A percentile compares a stretch with the other conserved stretches of the same genome.
These are phyloP conservation scores for Malaclemys terrapin DNA, from an alignment of 2,113 vertebrate genomes.

Conservation along the genomic window DNA sequence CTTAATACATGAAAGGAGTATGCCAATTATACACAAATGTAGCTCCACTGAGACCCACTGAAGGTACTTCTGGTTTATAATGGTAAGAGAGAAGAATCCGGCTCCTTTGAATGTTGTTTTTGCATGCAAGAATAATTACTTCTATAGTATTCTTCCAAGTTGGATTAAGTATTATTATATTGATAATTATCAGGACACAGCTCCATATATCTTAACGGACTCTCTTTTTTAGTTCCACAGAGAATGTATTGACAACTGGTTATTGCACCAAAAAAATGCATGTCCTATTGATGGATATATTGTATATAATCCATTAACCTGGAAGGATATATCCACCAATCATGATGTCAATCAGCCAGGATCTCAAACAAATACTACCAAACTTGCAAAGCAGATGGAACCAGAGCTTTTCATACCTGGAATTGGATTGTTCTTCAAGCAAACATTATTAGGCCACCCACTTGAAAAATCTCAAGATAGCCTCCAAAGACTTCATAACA, in stretches of 20 bases:
- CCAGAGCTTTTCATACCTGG: conserved; percentile 76
- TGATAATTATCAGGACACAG: not conserved
- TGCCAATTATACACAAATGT: not conserved
- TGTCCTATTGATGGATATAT: conserved; percentile 81
- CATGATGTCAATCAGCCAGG: not conserved
- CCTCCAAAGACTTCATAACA: not conserved
- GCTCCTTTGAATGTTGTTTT: not conserved
- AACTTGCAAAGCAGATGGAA: conserved; percentile 38
- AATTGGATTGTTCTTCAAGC: conserved; percentile 57
- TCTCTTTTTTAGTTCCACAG: conserved; percentile 78
- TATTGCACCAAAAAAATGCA: conserved; percentile 68
- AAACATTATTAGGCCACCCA: not conserved
- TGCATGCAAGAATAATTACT: not conserved
- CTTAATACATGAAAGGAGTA: not conserved
- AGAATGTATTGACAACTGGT: conserved; percentile 78
- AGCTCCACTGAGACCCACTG: not conserved
- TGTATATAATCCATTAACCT: conserved; percentile 76
- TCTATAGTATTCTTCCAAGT: not conserved
- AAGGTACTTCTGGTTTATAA: not conserved
- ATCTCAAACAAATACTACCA: conserved; percentile 1
- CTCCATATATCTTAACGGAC: not conserved
- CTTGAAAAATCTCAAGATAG: not conserved
- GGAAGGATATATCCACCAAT: conserved; percentile 40
- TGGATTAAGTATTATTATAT: not conserved
- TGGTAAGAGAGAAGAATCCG: not conserved